Evolutionary conservation across 2,797 vertebrate genomes (phyloP), one percentile per base, ranked within the genome.

Genomic region (Neosilurus hyrtlii): DNA sequence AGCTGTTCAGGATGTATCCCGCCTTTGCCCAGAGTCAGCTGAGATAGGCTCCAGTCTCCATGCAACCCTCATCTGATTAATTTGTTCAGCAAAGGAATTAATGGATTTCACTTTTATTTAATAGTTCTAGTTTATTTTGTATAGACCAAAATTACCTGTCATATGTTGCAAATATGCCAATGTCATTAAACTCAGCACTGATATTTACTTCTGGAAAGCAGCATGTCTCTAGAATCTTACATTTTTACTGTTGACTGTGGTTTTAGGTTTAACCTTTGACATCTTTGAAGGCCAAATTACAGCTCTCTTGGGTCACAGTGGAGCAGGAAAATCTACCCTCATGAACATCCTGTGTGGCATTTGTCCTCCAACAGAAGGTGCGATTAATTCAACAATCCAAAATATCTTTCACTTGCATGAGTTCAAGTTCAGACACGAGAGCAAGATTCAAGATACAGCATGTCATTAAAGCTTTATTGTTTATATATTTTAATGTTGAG

Each of bases 241-340:
- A n/a, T 56, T 82, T 74, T 0, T 74, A 54, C 65, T 56, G 43
- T 26, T 3, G 7, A 18, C 18, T 80, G 80, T 51, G 52, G 76
- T 83, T 83, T 16, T 90, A 99, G 98, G 95, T 89, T 88, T 99
- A 87, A 97, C 96, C 0, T 98, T 99, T 63, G 97, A 98, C 92
- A 96, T 99, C 88, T 99, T 97, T 0, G 97, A 99, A 89, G 96
- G 97, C 22, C 97, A 99, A 90, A 99, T 99, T 86, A 99, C 97
- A 0, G 97, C 97, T 4, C 92, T 99, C 86, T 94, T 99, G 65
- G 98, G 98, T 35, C 98, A 99, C 92, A 99, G 96, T 3, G 97
- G 97, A 12, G 97, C 97, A 0, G 98, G 97, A 7, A 99, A 99
- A 89, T 97, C 97, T 6, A 98, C 97, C 0, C 91, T 99, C 84